phyloP scores from a whole-genome alignment of 2,888 invertebrate genomes.

The Flabesymbios commensalis region DNA sequence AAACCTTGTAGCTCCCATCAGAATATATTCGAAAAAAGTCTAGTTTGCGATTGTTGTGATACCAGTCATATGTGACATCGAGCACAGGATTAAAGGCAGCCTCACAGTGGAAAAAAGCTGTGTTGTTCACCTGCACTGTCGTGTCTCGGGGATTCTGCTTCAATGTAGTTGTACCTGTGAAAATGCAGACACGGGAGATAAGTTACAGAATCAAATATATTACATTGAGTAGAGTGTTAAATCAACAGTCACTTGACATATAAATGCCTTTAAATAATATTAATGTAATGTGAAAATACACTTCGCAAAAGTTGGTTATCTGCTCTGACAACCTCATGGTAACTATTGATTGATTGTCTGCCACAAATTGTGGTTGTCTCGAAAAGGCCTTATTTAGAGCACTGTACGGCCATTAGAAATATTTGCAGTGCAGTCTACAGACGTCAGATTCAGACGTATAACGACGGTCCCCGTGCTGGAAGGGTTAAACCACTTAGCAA shows the following conservation, averaged over 20 bases:
- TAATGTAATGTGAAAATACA: no score
- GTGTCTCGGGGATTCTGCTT: conserved; percentile 36
- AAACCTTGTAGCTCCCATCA: conserved; percentile 25
- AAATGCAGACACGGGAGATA: background rate
- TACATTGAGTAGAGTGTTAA: background rate
- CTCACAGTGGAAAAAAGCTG: conserved; percentile 48
- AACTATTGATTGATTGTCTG: no score
- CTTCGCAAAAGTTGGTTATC: no score
- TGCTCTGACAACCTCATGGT: no score
- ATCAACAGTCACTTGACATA: no score
- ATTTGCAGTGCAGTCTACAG: no score
- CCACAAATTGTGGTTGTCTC: no score
- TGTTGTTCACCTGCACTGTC: conserved; percentile 42
- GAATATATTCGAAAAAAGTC: conserved; percentile 30
- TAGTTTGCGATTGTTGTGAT: conserved; percentile 44
- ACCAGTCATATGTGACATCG: conserved; percentile 50
- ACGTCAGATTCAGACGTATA: no score
- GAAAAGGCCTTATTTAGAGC: no score
- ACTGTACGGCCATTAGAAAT: no score
- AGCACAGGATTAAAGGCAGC: conserved; percentile 41
- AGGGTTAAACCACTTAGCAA: no score
- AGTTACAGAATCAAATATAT: background rate
- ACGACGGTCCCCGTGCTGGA: no score
- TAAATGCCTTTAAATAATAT: background rate
- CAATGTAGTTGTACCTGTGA: conserved; percentile 32